phyloP scores from a whole-genome alignment of 1,140 invertebrate genomes.

The Temnothorax curvispinosus region DNA sequence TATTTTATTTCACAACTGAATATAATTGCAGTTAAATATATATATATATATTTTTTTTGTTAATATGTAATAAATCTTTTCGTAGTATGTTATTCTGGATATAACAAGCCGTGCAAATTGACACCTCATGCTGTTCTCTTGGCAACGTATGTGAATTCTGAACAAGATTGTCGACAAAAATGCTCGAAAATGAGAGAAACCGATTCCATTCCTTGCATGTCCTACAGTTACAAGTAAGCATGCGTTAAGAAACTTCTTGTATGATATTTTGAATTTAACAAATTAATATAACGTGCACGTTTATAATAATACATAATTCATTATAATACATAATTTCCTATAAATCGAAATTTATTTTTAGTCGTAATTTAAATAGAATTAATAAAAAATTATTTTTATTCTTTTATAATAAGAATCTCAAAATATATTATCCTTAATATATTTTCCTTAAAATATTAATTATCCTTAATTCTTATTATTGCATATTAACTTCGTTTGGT shows the following conservation, averaged over 20 bases:
- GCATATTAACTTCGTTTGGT: not conserved
- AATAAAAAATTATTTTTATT: not conserved
- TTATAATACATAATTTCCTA: not conserved
- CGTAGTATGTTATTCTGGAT: conserved; percentile 91
- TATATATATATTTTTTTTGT: not conserved
- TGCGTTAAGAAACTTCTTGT: not conserved
- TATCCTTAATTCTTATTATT: not conserved
- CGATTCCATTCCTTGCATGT: conserved; percentile 89
- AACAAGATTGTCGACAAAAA: conserved; percentile 89
- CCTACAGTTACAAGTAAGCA: conserved; percentile 88
- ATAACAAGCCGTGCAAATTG: conserved; percentile 89
- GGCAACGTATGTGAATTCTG: conserved; percentile 87
- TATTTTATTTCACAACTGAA: conserved; percentile 27
- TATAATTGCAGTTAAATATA: not conserved
- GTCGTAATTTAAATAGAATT: not conserved
- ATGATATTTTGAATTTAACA: not conserved
- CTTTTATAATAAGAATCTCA: not conserved
- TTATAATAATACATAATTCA: not conserved
- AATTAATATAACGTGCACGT: not conserved
- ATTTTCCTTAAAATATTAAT: too few relatives aligned
- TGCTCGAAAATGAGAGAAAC: conserved; percentile 88
- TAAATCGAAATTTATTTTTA: not conserved
- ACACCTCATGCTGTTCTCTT: conserved; percentile 88
- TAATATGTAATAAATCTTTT: conserved; percentile 39
- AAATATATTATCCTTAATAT: too few relatives aligned